Base-by-base conservation (phyloP, 1,140 invertebrate species). In the Scaptomyza graminum region DNA sequence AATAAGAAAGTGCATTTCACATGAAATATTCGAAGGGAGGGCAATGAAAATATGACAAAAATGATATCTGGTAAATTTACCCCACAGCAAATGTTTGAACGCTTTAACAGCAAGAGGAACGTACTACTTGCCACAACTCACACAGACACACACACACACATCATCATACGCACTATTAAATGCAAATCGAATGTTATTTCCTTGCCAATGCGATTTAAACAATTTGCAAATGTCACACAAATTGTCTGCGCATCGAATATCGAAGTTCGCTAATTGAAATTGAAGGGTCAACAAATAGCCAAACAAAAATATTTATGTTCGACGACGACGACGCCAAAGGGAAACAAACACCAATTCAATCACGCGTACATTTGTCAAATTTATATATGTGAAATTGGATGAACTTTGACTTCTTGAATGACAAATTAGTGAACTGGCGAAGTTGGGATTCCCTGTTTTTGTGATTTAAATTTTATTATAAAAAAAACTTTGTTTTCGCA, bases 161-260 rank as follows among this genome's bases (percentile, higher is more conserved):
- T 39, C 18, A 22, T 22, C 18, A 22, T 3, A 22, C 18, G 4
- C 18, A 3, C 12, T 22, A 25, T 1, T 12, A n/a, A n/a, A 12
- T 28, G 39, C 41, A 41, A 44, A 9, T 44, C 15, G 13, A 57
- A 46, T 46, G 31, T 31, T 11, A 57, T 46, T 57, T 46, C 37
- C 37, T 56, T 54, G 52, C 46, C 28, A 63, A 25, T 34, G 31
- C 0, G 31, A 9, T 6, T 1, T 8, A 34, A 34, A 34, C 31
- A 9, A 65, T 70, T 64, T 65, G 43, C 60, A 34, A 47, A 64
- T 70, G 50, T 18, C 60, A 64, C 15, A 43, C 28, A 56, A 65
- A 56, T 47, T 65, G 43, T 47, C 22, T 46, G 13, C 43, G 67
- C 67, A 69, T 47, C 41, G 9, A 34, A 22, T 9, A 9, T 34